Conservation (phyloP, 2,888 invertebrate genomes). For the Agonopterix heracliana region DNA sequence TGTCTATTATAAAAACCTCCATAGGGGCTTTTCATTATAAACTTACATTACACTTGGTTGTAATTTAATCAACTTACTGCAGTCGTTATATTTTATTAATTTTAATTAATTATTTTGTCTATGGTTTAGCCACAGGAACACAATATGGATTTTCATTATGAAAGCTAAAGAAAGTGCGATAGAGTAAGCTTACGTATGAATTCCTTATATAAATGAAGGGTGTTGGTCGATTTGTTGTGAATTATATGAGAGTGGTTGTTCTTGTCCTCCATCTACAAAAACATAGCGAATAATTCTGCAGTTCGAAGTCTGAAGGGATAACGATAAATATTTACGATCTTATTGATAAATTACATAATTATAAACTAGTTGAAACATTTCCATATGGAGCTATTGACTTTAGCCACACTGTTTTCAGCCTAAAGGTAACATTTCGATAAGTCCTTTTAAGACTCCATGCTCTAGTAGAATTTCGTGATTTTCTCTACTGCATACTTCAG, state of each 20-base stretch:
- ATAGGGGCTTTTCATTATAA: conserved; percentile 70
- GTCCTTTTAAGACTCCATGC: no score
- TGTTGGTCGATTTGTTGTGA: conserved; percentile 2
- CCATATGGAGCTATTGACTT: no score
- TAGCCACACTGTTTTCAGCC: no score
- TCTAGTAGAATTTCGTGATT: no score
- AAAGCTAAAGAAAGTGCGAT: conserved; percentile 4
- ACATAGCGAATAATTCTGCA: no score
- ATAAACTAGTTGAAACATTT: no score
- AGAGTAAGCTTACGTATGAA: not conserved
- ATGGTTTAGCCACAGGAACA: conserved; percentile 48
- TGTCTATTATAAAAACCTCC: conserved; percentile 72
- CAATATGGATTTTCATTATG: conserved; percentile 9
- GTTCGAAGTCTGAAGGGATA: no score
- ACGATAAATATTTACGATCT: no score
- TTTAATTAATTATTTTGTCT: conserved; percentile 53
- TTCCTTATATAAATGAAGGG: not conserved
- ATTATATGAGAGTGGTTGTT: not conserved
- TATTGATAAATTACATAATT: no score
- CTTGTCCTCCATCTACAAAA: not conserved
- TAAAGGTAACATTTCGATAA: no score
- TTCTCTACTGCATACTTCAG: no score
- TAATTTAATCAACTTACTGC: conserved; percentile 54
- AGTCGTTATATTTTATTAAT: conserved; percentile 56
- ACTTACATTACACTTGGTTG: conserved; percentile 69